Base-by-base conservation (phyloP, 2,888 invertebrate genomes). In the Hypomecis punctinalis region DNA sequence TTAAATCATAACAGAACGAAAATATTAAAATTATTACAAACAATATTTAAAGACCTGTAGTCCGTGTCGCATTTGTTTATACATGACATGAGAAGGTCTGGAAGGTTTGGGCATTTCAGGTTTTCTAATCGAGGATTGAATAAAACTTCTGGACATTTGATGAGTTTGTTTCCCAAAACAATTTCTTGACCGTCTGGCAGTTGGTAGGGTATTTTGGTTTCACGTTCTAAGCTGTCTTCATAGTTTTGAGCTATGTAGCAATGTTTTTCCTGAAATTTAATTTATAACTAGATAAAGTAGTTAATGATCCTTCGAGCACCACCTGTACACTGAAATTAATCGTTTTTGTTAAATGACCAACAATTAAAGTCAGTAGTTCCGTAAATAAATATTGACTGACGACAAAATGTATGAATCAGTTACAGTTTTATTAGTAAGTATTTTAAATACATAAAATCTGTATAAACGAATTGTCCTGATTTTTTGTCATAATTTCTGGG, bases 101-200 rank as follows among this genome's bases (percentile, higher is more conserved):
- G 96, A 77, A 97, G 95, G 76, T 95, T 97, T 80, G 95, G 95
- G 68, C 96, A 95, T 85, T 96, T 95, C 93, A 96, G 95, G 36
- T 95, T 96, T 89, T 96, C 93, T 91, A 97, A 95, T 43, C 95
- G 95, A 54, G 97, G 97, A 85, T 96, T 96, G 95, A 97, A 97
- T 79, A 97, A 94, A 23, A 96, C 95, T 88, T 97, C 97, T 9
- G 97, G 96, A 83, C 96, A 96, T 82, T 96, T 95, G 94, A 97
- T 97, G 76, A 96, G 94, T 86, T 97, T 97, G 78, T 96, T 95
- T 70, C 96, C 96, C 74, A 97, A 94, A 82, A 96, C 94, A 67
- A 97, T 95, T 6, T 82, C 68, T 89, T 97, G 97, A 68, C 98
- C 98, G 85, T 98, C 98, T 68, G 98, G 98, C 74, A 98, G 93